Base-by-base conservation (phyloP, 1,140 invertebrate genomes). In the Chrysoperla carnea region DNA sequence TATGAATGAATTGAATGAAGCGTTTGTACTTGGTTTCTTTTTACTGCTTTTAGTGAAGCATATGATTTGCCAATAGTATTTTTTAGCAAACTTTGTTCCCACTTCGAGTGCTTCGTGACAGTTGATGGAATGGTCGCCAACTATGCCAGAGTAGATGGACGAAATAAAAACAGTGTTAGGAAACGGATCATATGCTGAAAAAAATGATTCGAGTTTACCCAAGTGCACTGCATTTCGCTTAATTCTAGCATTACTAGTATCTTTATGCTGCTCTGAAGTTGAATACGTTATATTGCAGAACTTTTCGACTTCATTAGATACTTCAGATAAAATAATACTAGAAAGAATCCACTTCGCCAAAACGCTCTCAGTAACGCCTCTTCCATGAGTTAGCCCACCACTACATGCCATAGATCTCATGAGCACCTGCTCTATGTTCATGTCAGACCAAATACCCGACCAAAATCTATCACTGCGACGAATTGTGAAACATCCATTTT, bases 361-460 rank as follows among this genome's bases (percentile, higher is more conserved):
- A 9, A 37, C 45, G 42, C 40, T 48, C 2, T 52, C 49, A 11
- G 36, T 46, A 14, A 48, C 42, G 28, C 53, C 45, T 17, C 52
- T 41, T 13, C 55, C 53, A 12, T 41, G 47, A 46, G 52, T 46
- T 1, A 56, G 9, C 4, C 54, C 54, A 13, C 52, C 55, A 36
- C 15, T 40, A 36, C 17, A 44, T 37, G 53, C 50, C 51, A 55
- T 53, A 29, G 47, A 45, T 29, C 40, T 27, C 50, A 55, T 55
- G 7, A 51, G 9, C n/a, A 29, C 51, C 43, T 59, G 58, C 43
- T 61, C 52, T 39, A 61, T 60, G 5, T 47, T 50, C 53, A 61
- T 55, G 44, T 63, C 59, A 8, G 53, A 42, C 49, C 55, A 66
- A 7, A 60, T 47, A 6, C 63, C 63, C 43, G 48, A 56, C 56